These are phyloP conservation scores for Anas platyrhynchos DNA, from an alignment of 2,113 vertebrate species.

Conservation along the genomic window DNA sequence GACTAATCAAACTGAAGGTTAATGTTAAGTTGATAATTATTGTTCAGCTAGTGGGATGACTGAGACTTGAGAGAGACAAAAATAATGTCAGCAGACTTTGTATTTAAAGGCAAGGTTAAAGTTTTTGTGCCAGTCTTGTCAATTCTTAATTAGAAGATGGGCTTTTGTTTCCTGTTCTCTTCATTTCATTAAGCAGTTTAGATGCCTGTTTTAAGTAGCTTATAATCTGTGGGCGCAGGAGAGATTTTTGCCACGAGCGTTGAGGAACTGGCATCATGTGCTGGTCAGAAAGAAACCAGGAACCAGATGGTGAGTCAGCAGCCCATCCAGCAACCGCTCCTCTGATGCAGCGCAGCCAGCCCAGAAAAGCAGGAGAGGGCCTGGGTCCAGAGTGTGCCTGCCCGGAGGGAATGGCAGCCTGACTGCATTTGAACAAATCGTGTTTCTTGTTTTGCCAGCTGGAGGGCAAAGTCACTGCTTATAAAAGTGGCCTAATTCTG, in stretches of 20 bases:
- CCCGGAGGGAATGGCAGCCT: background rate
- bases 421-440: background rate
- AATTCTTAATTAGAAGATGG: background rate
- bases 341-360: background rate
- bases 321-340: background rate
- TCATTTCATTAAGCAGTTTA: background rate
- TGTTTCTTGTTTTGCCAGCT: slow-evolving; percentile 29
- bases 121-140: background rate
- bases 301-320: slow-evolving; percentile 31
- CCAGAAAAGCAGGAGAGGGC: background rate
- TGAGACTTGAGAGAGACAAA: background rate
- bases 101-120: background rate
- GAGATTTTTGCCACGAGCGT: background rate
- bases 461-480: slow-evolving; percentile 29
- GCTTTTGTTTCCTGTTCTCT: background rate
- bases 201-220: background rate
- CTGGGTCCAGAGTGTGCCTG: background rate
- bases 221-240: background rate
- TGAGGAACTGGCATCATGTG: background rate
- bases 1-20: background rate
- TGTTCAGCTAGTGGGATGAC: background rate
- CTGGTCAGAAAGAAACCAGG: background rate
- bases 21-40: background rate
- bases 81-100: background rate
- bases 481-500: slow-evolving; percentile 30